A percentile compares a stretch with the other conserved stretches of the same genome.
Evolutionary conservation across 2,888 invertebrate species (phyloP).

Genomic region (Nipponacmea schrenckii): DNA sequence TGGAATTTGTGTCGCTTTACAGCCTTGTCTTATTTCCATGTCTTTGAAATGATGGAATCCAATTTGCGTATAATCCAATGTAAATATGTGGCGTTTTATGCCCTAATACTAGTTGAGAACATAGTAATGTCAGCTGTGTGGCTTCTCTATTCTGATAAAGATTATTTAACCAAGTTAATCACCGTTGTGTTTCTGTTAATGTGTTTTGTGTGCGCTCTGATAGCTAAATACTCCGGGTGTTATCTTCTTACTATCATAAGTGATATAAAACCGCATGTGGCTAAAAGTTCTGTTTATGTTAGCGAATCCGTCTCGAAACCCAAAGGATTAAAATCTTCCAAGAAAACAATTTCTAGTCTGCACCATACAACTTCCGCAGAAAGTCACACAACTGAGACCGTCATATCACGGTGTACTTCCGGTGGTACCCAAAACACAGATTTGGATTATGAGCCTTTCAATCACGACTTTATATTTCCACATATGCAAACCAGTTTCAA

Average conservation of each 20-base stretch:
- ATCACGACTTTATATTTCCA: too few relatives aligned
- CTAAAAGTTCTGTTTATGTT: too few relatives aligned
- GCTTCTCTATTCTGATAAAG: constrained; percentile 41
- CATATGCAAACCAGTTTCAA: too few relatives aligned
- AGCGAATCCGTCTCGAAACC: too few relatives aligned
- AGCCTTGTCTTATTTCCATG: constrained; percentile 36
- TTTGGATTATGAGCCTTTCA: too few relatives aligned
- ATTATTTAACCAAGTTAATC: constrained; percentile 42
- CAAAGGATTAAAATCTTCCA: too few relatives aligned
- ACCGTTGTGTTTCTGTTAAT: constrained; percentile 42
- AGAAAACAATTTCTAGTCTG: too few relatives aligned
- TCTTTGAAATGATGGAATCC: constrained; percentile 39
- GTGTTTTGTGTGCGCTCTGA: constrained; percentile 45
- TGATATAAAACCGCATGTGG: too few relatives aligned
- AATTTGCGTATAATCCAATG: constrained; percentile 42
- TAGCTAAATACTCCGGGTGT: constrained; percentile 49
- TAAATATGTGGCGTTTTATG: constrained; percentile 49
- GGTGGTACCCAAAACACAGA: too few relatives aligned
- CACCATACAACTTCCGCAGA: too few relatives aligned
- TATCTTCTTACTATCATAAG: constrained; percentile 26
- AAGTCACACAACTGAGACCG: too few relatives aligned
- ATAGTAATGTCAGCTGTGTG: constrained; percentile 51
- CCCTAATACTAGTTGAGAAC: constrained; percentile 49
- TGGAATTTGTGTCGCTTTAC: background rate
- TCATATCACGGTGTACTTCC: too few relatives aligned